Percentiles rank a stretch among this genome's conserved stretches.
phyloP scores from a whole-genome alignment of 2,797 vertebrate genomes.

The Typhlichthys subterraneus region DNA sequence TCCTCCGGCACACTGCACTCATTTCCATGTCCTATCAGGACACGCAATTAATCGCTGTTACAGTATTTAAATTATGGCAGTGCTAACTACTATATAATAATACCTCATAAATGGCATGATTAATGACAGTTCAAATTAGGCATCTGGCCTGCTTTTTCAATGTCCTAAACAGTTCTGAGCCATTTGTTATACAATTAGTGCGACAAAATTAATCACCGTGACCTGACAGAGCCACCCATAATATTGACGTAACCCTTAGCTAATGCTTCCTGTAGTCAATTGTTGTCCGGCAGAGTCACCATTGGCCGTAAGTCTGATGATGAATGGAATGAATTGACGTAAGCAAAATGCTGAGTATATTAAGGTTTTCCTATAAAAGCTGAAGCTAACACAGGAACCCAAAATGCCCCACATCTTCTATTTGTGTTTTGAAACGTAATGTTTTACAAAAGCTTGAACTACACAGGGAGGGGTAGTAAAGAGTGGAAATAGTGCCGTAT shows the following conservation, averaged over 20 bases:
- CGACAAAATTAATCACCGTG: constrained; percentile 6
- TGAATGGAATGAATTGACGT: neutral
- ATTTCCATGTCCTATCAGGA: neutral
- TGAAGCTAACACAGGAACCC: no score
- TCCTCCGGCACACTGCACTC: constrained; percentile 14
- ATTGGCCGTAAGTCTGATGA: neutral
- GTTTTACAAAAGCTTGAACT: no score
- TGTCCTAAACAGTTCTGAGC: neutral
- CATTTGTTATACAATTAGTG: constrained; percentile 6
- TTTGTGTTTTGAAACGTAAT: no score
- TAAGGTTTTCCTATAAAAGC: no score
- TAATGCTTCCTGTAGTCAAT: constrained; percentile 21
- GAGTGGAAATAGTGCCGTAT: no score
- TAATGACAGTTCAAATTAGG: constrained; percentile 1
- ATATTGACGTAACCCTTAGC: constrained; percentile 17
- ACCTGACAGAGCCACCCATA: constrained; percentile 5
- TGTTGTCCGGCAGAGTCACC: constrained; percentile 10
- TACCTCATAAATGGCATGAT: neutral
- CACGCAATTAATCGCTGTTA: constrained; percentile 4
- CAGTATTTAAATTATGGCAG: constrained; percentile 12
- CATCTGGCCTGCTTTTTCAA: constrained; percentile 2
- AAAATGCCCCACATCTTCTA: no score
- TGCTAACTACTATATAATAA: neutral
- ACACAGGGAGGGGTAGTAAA: neutral
- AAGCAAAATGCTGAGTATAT: neutral